These are phyloP conservation scores for Clupea harengus DNA, from an alignment of 2,113 vertebrate species.

Conservation along the genomic window DNA sequence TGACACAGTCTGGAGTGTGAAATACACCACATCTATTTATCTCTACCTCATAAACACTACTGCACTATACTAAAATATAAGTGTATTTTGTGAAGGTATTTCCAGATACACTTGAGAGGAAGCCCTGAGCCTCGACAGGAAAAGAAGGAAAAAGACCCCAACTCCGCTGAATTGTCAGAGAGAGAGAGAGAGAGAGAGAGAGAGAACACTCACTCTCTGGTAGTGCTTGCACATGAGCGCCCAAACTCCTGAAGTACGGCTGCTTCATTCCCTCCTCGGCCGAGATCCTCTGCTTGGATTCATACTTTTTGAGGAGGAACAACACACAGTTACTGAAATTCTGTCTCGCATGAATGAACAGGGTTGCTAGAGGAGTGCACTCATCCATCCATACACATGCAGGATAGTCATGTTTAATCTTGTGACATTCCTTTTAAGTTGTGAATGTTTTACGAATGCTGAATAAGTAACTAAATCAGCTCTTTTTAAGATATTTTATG, in stretches of 20 bases:
- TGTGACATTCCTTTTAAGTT: neutral
- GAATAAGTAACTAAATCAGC: neutral
- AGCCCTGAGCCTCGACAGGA: neutral
- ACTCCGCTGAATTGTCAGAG: neutral
- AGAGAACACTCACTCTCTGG: slow-evolving; percentile 85
- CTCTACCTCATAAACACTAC: neutral
- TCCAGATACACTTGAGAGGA: neutral
- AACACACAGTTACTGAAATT: neutral
- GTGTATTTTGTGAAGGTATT: neutral
- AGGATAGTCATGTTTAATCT: neutral
- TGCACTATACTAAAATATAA: neutral
- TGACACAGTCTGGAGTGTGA: too few species aligned
- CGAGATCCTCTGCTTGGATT: slow-evolving; percentile 90
- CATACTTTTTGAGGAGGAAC: slow-evolving; percentile 73
- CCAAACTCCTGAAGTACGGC: slow-evolving; percentile 89
- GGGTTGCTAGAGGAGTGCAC: neutral
- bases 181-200: neutral
- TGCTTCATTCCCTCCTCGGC: slow-evolving; percentile 94
- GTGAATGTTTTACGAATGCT: neutral
- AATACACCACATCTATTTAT: neutral
- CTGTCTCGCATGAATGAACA: neutral
- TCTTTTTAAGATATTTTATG: neutral
- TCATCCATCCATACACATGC: neutral
- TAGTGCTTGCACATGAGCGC: slow-evolving; percentile 83
- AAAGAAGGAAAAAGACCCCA: neutral